Conservation (phyloP, 2,113 vertebrate species). For the Nicator chloris region DNA sequence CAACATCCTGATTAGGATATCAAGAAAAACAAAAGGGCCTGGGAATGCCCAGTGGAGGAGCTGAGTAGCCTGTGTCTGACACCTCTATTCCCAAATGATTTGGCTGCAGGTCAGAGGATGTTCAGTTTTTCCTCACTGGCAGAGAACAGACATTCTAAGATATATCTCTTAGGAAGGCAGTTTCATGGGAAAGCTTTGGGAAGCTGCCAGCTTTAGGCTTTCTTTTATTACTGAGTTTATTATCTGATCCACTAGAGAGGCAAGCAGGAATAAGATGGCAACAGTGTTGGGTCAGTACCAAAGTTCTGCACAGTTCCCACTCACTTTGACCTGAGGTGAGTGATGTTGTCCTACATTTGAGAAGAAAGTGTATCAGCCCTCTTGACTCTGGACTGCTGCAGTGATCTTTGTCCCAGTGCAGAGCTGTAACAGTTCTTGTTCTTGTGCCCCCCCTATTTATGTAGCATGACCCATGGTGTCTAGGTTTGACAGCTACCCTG, state of each 20-base stretch:
- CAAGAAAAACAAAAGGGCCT: neutral
- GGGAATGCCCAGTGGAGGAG: neutral
- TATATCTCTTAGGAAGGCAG: neutral
- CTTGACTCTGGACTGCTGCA: neutral
- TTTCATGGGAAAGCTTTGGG: neutral
- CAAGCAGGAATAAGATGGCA: neutral
- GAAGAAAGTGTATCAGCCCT: neutral
- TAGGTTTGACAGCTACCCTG: neutral
- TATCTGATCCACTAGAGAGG: accelerated
- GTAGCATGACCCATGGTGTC: neutral
- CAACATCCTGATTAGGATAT: neutral
- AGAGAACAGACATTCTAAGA: neutral
- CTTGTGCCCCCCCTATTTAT: neutral
- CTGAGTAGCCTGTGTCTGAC: neutral
- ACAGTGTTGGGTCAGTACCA: neutral
- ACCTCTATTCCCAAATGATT: neutral
- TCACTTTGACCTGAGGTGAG: neutral
- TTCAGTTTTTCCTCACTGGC: neutral
- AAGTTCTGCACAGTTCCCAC: neutral
- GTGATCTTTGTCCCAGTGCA: neutral
- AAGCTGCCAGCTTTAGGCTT: neutral
- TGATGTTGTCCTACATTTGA: neutral
- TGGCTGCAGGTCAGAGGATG: neutral
- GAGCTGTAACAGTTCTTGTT: neutral
- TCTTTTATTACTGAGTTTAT: neutral